Conservation (phyloP, 2,888 invertebrate genomes). For the Protonemura montana region DNA sequence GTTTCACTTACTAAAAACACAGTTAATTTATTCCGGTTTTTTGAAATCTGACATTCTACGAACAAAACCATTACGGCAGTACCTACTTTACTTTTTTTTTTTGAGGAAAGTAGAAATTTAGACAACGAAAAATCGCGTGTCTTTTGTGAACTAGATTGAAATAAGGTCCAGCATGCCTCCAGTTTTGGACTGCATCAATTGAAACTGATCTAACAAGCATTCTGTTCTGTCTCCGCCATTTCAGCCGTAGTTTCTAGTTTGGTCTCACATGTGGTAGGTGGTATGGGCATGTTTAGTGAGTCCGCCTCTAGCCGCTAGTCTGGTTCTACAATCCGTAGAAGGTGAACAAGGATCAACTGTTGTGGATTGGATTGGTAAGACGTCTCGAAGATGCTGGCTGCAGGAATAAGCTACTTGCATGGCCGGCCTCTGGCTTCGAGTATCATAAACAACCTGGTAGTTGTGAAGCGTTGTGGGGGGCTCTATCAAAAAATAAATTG, state of each 20-base stretch:
- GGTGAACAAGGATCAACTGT: constrained; percentile 25
- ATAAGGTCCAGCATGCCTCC: not conserved
- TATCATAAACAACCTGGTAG: not conserved
- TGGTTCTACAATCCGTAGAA: constrained; percentile 27
- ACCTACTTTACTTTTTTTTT: constrained; percentile 1
- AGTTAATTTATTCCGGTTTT: not conserved
- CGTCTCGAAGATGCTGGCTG: constrained; percentile 9
- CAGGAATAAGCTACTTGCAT: constrained; percentile 5
- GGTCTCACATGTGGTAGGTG: not conserved
- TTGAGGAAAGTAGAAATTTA: not conserved
- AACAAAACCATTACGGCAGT: not conserved
- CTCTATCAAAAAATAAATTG: not conserved
- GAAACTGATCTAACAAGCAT: not conserved
- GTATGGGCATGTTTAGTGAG: not conserved
- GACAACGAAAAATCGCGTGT: not conserved
- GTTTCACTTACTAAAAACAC: not conserved
- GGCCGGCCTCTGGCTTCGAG: not conserved
- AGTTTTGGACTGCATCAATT: not conserved
- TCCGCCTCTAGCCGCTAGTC: constrained; percentile 15
- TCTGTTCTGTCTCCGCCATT: not conserved
- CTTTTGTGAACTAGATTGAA: not conserved
- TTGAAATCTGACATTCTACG: not conserved
- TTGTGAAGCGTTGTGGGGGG: constrained; percentile 21
- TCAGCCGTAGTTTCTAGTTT: not conserved
- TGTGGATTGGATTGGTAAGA: not conserved